These are phyloP conservation scores for Anarsia innoxiella DNA, from an alignment of 2,888 invertebrate genomes.

Conservation along the genomic window DNA sequence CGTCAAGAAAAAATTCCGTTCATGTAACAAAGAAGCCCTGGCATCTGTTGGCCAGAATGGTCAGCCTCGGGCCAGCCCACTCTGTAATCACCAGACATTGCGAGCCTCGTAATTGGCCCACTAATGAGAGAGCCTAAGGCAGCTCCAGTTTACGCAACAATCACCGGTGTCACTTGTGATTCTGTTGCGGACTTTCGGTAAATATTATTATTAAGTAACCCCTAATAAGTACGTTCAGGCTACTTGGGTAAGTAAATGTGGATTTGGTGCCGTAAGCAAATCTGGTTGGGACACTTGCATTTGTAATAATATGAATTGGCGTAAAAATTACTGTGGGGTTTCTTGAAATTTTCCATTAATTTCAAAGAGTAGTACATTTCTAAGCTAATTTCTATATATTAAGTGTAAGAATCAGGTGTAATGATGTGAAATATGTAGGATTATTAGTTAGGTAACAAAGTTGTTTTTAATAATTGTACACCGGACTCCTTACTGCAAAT, in stretches of 20 bases:
- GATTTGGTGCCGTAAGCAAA: neutral
- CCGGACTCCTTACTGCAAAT: no score
- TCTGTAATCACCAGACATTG: constrained; percentile 68
- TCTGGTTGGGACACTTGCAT: no score
- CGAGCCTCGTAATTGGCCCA: constrained; percentile 60
- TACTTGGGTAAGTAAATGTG: neutral
- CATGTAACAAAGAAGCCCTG: constrained; percentile 44
- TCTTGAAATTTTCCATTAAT: no score
- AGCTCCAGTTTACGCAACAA: constrained; percentile 65
- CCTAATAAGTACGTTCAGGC: constrained; percentile 1
- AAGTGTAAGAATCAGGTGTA: no score
- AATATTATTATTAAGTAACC: constrained; percentile 10
- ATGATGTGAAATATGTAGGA: no score
- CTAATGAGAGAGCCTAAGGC: constrained; percentile 67
- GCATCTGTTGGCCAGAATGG: constrained; percentile 59
- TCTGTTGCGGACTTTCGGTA: constrained; percentile 15
- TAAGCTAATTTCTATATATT: no score
- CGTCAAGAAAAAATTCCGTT: constrained; percentile 34
- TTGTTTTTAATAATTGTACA: no score
- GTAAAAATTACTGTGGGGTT: no score
- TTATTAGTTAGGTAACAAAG: no score
- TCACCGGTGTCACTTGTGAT: constrained; percentile 50
- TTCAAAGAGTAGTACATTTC: no score
- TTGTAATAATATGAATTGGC: no score
- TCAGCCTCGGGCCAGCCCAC: constrained; percentile 43